Conservation (phyloP, 2,113 vertebrate genomes). For the Muntiacus reevesi region DNA sequence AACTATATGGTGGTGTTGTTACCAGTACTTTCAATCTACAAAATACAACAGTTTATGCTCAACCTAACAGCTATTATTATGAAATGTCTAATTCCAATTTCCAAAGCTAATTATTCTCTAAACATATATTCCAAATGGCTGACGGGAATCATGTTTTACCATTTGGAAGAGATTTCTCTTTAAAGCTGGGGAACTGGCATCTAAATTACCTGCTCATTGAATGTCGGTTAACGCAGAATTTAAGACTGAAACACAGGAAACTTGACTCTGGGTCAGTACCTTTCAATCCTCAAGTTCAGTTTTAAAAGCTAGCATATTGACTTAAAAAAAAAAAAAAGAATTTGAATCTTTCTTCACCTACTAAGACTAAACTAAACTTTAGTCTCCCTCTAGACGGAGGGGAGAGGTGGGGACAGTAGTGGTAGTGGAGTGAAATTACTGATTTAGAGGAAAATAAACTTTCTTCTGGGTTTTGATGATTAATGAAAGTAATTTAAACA, state of each 20-base stretch:
- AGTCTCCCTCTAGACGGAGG: not conserved
- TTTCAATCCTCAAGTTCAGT: not conserved
- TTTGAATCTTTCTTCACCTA: not conserved
- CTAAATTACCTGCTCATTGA: not conserved
- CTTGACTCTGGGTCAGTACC: not conserved
- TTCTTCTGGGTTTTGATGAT: not conserved
- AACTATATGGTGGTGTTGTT: not conserved
- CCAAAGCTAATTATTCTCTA: not conserved
- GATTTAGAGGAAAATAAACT: not conserved
- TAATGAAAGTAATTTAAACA: not conserved
- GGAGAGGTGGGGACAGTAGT: not conserved
- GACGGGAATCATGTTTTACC: not conserved
- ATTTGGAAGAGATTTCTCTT: not conserved
- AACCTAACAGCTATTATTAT: not conserved
- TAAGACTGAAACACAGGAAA: not conserved
- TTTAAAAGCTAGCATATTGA: not conserved
- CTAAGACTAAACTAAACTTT: not conserved
- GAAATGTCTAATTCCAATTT: not conserved
- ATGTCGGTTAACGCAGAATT: not conserved
- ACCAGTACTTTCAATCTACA: not conserved
- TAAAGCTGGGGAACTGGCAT: not conserved
- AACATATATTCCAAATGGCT: not conserved
- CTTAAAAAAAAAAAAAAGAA: not conserved
- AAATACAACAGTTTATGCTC: not conserved
- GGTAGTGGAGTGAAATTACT: not conserved